phyloP scores from a whole-genome alignment of 64 coral and sea anemone species.

The Montipora foliosa region DNA sequence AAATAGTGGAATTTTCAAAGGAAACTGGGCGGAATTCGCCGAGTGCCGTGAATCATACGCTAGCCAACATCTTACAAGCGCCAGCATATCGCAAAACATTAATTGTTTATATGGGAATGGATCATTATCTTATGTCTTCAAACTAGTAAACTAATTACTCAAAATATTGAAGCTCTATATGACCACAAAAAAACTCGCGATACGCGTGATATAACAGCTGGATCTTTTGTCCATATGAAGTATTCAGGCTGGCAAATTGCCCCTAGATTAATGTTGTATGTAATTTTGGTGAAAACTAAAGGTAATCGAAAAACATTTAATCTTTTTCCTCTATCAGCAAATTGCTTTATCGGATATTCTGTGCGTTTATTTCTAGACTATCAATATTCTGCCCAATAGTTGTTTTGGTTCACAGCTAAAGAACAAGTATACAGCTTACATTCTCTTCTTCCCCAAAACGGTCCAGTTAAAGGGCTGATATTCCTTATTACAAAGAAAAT shows the following conservation, averaged over 20 bases:
- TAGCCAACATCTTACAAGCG: background rate
- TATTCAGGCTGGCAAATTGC: no score
- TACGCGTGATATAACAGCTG: no score
- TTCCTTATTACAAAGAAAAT: no score
- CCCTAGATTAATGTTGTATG: no score
- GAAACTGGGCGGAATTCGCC: no score
- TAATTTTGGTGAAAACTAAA: no score
- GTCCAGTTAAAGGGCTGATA: background rate
- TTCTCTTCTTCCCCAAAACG: background rate
- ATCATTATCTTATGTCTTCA: background rate
- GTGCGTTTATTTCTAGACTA: background rate
- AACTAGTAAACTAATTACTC: background rate
- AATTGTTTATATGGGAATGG: background rate
- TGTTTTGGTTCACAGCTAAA: no score
- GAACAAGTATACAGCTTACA: no score
- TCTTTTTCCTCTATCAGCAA: no score
- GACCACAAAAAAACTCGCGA: background rate
- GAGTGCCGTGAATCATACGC: background rate
- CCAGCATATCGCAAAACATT: background rate
- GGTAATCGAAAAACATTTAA: no score
- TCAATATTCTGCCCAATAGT: background rate
- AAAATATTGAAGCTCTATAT: background rate
- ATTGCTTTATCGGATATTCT: background rate
- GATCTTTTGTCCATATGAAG: no score
- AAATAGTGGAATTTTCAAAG: no score